phyloP scores from a whole-genome alignment of 2,113 vertebrate species.

The human region GRCh38 chr12:95669001-95669500 shows the following conservation, averaged over 20 bases:
- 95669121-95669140: no score
- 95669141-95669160: no score
- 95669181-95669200: no score
- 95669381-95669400: neutral
- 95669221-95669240: neutral
- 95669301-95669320: neutral
- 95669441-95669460: neutral
- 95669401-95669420: neutral
- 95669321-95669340: neutral
- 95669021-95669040: no score
- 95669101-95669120: no score
- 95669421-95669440: neutral
- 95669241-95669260: neutral
- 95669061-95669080: no score
- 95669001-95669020: no score
- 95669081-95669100: no score
- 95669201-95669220: neutral
- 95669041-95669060: no score
- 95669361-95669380: neutral
- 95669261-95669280: constrained; percentile 9
- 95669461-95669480: neutral
- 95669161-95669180: no score
- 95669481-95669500: neutral
- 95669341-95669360: neutral
- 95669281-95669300: neutral